These are phyloP conservation scores for Arctopsyche grandis DNA, from an alignment of 1,140 invertebrate species.

Conservation along the genomic window DNA sequence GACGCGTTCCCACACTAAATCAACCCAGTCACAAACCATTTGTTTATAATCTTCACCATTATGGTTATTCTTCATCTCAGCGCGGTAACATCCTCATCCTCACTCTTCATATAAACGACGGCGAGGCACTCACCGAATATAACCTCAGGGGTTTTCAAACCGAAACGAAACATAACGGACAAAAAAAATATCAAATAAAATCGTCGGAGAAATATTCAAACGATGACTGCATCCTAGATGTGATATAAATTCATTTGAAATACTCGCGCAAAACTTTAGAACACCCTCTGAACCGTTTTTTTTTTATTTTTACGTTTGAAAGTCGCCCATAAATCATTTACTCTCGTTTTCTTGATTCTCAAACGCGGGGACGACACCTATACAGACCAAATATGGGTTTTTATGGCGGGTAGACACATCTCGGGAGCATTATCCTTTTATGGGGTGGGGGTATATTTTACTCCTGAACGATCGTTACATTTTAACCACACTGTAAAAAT, in stretches of 20 bases:
- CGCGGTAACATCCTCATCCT: constrained; percentile 46
- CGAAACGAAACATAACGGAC: neutral
- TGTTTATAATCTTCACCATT: constrained; percentile 53
- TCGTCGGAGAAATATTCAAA: no score
- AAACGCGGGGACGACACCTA: constrained; percentile 45
- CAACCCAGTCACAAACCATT: constrained; percentile 48
- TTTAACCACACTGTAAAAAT: constrained; percentile 55
- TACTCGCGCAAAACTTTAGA: neutral
- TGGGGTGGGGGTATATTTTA: constrained; percentile 49
- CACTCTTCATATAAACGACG: neutral
- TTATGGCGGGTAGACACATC: constrained; percentile 52
- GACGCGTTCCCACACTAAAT: constrained; percentile 53
- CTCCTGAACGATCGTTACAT: constrained; percentile 54
- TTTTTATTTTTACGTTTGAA: no score
- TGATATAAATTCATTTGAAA: neutral
- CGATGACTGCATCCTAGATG: neutral
- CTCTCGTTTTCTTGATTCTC: constrained; percentile 53
- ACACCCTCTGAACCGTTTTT: neutral
- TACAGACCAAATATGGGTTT: constrained; percentile 32
- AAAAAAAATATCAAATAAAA: no score
- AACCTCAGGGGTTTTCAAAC: constrained; percentile 36
- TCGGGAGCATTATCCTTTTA: constrained; percentile 54
- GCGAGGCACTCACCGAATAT: neutral
- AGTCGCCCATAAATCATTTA: constrained; percentile 52
- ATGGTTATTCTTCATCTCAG: constrained; percentile 50